Conservation (phyloP, 2,113 vertebrate genomes). For the Saccopteryx leptura region DNA sequence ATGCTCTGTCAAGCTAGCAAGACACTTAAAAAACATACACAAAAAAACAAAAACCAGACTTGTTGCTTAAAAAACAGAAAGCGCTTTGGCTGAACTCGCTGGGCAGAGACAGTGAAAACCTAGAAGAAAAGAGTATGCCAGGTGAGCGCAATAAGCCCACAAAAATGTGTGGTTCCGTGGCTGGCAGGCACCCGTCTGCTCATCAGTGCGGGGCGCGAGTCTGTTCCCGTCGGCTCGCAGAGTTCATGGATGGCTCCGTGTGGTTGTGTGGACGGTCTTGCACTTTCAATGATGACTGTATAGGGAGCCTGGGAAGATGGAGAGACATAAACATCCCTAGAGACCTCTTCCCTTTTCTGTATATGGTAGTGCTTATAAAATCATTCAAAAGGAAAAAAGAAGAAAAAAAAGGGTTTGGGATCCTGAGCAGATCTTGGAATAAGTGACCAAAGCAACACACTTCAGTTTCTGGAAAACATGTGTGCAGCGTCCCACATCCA, state of each 20-base stretch:
- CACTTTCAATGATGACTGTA: background rate
- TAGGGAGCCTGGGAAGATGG: background rate
- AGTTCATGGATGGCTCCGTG: background rate
- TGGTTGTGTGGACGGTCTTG: background rate
- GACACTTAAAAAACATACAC: background rate
- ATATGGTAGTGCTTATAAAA: background rate
- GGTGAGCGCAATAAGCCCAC: background rate
- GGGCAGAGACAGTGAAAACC: background rate
- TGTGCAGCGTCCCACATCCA: background rate
- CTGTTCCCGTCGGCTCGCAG: background rate
- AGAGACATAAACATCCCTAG: background rate
- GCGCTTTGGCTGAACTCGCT: background rate
- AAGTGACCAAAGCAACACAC: background rate
- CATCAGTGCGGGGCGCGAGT: background rate
- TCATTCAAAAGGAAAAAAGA: background rate
- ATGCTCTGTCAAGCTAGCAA: slow-evolving; percentile 11
- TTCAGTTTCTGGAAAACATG: background rate
- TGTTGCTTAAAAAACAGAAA: background rate
- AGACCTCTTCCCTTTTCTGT: background rate
- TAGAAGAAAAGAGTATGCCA: background rate
- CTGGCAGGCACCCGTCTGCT: background rate
- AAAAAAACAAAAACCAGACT: background rate
- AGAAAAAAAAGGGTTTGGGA: background rate
- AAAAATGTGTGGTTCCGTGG: background rate
- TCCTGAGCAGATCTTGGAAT: background rate